Evolutionary conservation across 2,888 invertebrate genomes (phyloP), one percentile per base, ranked within the genome.

Genomic region (Gymnoscelis rufifasciata): DNA sequence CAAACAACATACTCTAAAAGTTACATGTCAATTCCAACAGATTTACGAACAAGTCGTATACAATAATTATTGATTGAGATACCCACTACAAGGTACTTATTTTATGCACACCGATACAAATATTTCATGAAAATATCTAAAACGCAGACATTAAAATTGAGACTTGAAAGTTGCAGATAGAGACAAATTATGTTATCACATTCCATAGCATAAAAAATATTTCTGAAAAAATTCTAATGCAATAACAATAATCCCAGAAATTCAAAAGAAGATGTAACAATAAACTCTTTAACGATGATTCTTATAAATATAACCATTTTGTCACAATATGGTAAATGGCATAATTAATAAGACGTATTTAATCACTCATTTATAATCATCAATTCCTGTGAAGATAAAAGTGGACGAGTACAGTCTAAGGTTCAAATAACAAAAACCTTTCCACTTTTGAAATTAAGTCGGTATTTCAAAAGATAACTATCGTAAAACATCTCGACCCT

Each of bases 381-480:
- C 88, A 87, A 88, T 88, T 88, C 87, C 88, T 83, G 82, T 69
- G 73, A 78, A 83, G 78, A 83, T 79, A 81, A 79, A 76, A 76
- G 64, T 74, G 82, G 80, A 83, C 86, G 82, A 83, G 84, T 78
- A 50, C 50, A 29, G 26, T 29, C 43, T 28, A 19, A 12, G 24
- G 23, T 41, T 13, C 37, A 37, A 37, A 43, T 14, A 19, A 27
- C 7, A 31, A 26, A 6, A 19, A 11, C 19, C 19, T 26, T 24
- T 14, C 7, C 19, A 7, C 24, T 7, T 33, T 29, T 14, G n/a
- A 33, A 15, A 33, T 2, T 33, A 33, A 33, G 1, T 31, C 19
- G 19, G 19, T 19, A 3, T 19, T 19, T 19, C 19, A 26, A 26
- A 26, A 7, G 8, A 26, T 8, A 26, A 26, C 26, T 26, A 7